phyloP scores from a whole-genome alignment of 2,113 vertebrate genomes.

The Zapornia atra region DNA sequence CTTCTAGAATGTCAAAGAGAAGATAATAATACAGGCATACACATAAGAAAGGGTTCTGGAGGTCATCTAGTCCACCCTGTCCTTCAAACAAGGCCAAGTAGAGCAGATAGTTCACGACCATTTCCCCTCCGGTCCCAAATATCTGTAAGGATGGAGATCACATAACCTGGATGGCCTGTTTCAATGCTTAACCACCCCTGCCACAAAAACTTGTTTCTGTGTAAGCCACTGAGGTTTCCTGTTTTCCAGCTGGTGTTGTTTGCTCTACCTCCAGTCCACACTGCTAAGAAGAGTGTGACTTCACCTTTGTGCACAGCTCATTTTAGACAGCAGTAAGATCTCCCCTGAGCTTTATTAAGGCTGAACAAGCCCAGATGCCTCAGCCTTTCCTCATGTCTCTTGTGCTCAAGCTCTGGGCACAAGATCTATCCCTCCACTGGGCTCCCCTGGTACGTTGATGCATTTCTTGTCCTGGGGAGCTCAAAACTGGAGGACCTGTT shows the following conservation, averaged over 20 bases:
- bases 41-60: not conserved
- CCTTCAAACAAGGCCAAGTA: not conserved
- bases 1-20: not conserved
- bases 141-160: not conserved
- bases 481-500: not conserved
- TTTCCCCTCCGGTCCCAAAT: not conserved
- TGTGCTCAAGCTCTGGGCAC: not conserved
- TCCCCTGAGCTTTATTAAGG: not conserved
- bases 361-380: not conserved
- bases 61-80: not conserved
- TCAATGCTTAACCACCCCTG: not conserved
- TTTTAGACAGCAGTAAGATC: not conserved
- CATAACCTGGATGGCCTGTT: not conserved
- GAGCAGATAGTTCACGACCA: not conserved
- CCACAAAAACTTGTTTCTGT: not conserved
- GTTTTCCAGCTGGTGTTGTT: not conserved
- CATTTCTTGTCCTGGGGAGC: not conserved
- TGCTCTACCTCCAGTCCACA: not conserved
- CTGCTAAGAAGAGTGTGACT: not conserved
- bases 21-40: not conserved
- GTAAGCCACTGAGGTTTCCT: not conserved
- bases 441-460: not conserved
- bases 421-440: not conserved
- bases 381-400: fast-evolving
- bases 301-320: not conserved